These are phyloP conservation scores for Parauchenoglanis ngamensis DNA, from an alignment of 2,797 vertebrate genomes.

Conservation along the genomic window DNA sequence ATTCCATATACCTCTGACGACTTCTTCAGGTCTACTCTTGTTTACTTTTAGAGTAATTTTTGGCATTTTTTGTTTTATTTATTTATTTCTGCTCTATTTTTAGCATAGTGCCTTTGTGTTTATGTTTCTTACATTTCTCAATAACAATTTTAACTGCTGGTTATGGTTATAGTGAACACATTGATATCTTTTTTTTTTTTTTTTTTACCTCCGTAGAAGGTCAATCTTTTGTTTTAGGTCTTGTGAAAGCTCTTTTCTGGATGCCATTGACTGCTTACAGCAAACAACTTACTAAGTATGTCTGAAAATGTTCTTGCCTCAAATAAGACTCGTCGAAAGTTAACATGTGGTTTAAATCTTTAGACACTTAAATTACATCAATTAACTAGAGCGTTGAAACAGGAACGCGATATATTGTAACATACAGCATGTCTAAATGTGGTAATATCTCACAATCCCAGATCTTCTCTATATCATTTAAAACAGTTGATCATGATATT, in stretches of 20 bases:
- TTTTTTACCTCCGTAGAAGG: background rate
- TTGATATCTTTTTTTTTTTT: background rate
- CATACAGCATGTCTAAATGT: slow-evolving; percentile 42
- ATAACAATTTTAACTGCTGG: background rate
- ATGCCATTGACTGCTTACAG: background rate
- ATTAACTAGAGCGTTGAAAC: background rate
- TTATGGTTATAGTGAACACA: background rate
- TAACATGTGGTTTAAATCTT: background rate
- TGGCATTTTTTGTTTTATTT: background rate
- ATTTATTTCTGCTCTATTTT: background rate
- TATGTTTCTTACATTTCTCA: background rate
- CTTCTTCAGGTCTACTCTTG: background rate
- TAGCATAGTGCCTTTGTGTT: background rate
- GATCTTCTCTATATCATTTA: slow-evolving; percentile 7
- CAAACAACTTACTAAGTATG: background rate
- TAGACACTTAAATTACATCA: background rate
- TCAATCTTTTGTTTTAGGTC: background rate
- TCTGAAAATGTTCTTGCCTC: background rate
- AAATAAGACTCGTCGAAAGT: background rate
- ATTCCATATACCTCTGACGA: background rate
- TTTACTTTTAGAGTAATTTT: background rate
- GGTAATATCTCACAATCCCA: slow-evolving; percentile 15
- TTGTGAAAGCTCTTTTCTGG: background rate
- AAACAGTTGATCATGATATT: slow-evolving; percentile 1
- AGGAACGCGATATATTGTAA: slow-evolving; percentile 9